A percentile compares a stretch with the other conserved stretches of the same genome.
phyloP scores from a whole-genome alignment of 2,888 invertebrate genomes.

The Apamea sordens region DNA sequence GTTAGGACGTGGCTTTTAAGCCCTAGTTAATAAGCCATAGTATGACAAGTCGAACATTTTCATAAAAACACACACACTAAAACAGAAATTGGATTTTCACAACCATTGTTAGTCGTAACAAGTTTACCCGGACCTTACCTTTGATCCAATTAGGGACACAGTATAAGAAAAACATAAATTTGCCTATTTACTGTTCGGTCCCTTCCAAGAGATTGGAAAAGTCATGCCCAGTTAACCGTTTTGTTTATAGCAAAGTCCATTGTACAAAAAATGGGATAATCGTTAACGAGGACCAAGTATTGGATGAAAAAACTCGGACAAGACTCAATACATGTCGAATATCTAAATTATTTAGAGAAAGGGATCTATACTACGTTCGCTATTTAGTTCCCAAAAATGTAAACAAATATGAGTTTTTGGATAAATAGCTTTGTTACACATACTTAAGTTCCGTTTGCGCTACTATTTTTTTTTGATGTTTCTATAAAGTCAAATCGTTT shows the following conservation, averaged over 20 bases:
- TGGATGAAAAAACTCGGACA: background rate
- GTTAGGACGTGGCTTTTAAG: background rate
- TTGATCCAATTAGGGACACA: constrained; percentile 43
- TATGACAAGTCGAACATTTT: background rate
- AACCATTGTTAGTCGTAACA: constrained; percentile 17
- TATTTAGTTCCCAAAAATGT: background rate
- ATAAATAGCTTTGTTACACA: too few relatives aligned
- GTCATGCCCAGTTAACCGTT: constrained; percentile 50
- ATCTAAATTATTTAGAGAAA: background rate
- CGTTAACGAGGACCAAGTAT: background rate
- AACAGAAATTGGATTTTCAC: constrained; percentile 17
- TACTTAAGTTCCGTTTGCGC: too few relatives aligned
- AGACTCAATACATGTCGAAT: background rate
- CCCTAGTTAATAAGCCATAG: background rate
- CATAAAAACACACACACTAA: background rate
- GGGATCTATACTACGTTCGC: background rate
- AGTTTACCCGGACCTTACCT: constrained; percentile 41
- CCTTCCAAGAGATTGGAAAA: constrained; percentile 46
- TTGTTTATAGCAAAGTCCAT: constrained; percentile 52
- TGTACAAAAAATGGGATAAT: constrained; percentile 32
- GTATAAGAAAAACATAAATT: constrained; percentile 51
- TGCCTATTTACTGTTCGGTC: constrained; percentile 48
- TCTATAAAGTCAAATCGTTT: too few relatives aligned
- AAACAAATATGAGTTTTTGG: background rate
- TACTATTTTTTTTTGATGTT: too few relatives aligned